Conservation (phyloP, 2,113 vertebrate genomes). For the Plecturocebus donacophilus region DNA sequence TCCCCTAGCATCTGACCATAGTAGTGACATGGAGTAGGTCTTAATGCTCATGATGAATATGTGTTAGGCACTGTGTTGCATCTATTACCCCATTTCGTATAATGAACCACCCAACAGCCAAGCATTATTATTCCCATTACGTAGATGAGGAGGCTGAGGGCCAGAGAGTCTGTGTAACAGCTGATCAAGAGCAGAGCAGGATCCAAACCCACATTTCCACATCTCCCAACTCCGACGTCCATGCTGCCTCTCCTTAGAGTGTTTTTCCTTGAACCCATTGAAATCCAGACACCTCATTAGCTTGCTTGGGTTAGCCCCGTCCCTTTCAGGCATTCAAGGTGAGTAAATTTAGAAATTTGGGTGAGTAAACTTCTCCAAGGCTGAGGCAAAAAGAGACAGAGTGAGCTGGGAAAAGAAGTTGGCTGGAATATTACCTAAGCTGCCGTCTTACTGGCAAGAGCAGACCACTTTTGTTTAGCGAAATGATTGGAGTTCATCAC, state of each 20-base stretch:
- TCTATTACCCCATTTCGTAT: not conserved
- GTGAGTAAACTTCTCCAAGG: not conserved
- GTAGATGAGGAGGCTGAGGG: not conserved
- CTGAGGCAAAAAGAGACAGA: not conserved
- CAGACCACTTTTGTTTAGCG: slow-evolving; percentile 32
- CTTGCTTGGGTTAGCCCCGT: not conserved
- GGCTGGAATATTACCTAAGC: not conserved
- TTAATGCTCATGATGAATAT: not conserved
- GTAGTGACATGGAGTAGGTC: not conserved
- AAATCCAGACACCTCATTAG: not conserved
- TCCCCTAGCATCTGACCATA: not conserved
- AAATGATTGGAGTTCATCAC: slow-evolving; percentile 13
- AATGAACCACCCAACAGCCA: not conserved
- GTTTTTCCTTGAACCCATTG: not conserved
- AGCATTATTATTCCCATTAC: not conserved
- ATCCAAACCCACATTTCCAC: not conserved
- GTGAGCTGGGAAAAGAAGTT: not conserved
- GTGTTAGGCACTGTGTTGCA: not conserved
- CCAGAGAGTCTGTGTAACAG: not conserved
- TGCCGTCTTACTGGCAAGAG: not conserved
- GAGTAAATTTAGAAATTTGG: not conserved
- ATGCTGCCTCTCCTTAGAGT: not conserved
- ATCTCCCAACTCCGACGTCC: not conserved
- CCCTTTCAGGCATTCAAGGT: not conserved
- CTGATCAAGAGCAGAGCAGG: not conserved